A percentile compares a stretch with the other conserved stretches of the same genome.
These are phyloP conservation scores for Melanerpes formicivorus DNA, from an alignment of 2,113 vertebrate genomes.

Conservation along the genomic window DNA sequence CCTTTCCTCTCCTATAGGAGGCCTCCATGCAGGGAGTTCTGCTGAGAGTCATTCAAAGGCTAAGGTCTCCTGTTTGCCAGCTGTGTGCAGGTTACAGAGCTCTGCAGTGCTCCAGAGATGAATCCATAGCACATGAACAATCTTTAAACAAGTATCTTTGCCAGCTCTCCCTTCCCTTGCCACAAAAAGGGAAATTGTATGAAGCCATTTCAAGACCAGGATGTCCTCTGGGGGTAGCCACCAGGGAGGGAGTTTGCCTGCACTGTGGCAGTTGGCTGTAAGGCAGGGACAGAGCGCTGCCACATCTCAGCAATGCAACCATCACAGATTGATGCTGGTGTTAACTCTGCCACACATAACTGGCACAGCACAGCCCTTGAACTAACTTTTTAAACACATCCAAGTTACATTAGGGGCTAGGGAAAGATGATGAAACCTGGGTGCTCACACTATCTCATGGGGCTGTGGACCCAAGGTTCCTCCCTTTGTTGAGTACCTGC, in stretches of 20 bases:
- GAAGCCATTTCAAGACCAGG: not conserved
- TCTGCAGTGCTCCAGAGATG: not conserved
- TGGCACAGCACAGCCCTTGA: not conserved
- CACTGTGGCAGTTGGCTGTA: not conserved
- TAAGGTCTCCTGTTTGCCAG: not conserved
- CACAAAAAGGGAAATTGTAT: not conserved
- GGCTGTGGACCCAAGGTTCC: not conserved
- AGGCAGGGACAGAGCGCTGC: not conserved
- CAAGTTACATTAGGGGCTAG: not conserved
- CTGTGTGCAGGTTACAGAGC: not conserved
- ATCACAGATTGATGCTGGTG: not conserved
- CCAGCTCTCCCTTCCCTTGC: not conserved
- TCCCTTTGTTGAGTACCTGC: not conserved
- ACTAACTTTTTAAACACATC: not conserved
- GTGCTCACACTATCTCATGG: not conserved
- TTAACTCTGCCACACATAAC: not conserved
- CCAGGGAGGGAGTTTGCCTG: not conserved
- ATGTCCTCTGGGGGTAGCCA: not conserved
- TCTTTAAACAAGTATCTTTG: conserved; percentile 7
- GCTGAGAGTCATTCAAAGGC: conserved; percentile 8
- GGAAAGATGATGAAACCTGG: not conserved
- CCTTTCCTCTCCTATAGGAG: not conserved
- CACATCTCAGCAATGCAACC: not conserved
- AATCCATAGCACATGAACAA: not conserved
- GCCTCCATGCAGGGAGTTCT: not conserved